Evolutionary conservation across 2,113 vertebrate species (phyloP).

Genomic region (Vulpes vulpes): DNA sequence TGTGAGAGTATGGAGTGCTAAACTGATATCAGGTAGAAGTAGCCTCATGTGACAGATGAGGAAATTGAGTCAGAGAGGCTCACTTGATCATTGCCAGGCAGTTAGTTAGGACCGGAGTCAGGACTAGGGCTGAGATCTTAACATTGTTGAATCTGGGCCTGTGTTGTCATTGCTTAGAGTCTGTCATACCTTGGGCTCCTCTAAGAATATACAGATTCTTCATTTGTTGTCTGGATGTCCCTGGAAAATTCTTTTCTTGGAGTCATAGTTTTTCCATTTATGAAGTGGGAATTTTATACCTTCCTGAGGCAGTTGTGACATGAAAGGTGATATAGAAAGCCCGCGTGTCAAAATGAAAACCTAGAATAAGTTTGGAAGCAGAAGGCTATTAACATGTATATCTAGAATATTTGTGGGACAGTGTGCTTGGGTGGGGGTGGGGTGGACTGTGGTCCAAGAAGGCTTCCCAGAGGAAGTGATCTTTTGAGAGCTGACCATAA

Average conservation of each 20-base stretch:
- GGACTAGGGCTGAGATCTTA: not conserved
- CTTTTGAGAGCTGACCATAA: not conserved
- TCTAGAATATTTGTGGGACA: not conserved
- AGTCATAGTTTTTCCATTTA: not conserved
- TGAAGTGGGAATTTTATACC: not conserved
- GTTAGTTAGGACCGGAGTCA: not conserved
- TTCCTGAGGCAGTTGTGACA: constrained; percentile 32
- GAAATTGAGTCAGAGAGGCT: constrained; percentile 21
- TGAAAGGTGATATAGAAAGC: not conserved
- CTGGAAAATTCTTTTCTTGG: not conserved
- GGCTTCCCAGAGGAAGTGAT: not conserved
- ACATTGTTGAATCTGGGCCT: not conserved
- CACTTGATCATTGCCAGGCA: not conserved
- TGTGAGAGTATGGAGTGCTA: not conserved
- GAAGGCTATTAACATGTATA: not conserved
- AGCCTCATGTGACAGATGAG: not conserved
- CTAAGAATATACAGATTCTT: not conserved
- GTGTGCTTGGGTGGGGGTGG: not conserved
- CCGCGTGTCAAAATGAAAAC: not conserved
- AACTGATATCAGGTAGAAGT: not conserved
- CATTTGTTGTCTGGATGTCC: not conserved
- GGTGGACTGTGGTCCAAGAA: not conserved
- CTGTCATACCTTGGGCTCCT: not conserved
- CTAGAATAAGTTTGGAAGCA: not conserved
- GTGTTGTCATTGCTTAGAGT: not conserved